Conservation (phyloP, 2,888 invertebrate genomes). For the Plusia festucae region DNA sequence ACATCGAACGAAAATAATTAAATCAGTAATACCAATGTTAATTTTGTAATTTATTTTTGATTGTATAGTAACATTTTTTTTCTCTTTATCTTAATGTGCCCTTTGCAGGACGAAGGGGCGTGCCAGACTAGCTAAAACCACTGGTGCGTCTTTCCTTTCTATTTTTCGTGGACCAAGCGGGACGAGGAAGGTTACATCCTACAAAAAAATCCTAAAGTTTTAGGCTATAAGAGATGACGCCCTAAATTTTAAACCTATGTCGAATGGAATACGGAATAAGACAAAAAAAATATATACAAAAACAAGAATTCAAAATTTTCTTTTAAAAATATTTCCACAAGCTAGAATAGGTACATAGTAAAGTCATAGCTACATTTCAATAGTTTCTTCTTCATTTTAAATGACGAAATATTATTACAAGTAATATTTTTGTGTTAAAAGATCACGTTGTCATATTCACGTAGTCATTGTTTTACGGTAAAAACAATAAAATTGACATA, state of each 20-base stretch:
- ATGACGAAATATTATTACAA: background rate
- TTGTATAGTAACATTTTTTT: too few species aligned
- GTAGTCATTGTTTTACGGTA: conserved; percentile 11
- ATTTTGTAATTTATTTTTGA: too few species aligned
- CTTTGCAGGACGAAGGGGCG: background rate
- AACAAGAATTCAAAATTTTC: too few species aligned
- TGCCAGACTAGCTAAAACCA: conserved; percentile 1
- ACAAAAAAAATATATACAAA: background rate
- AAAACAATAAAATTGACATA: conserved; percentile 18
- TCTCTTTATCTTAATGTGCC: background rate
- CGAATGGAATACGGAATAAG: background rate
- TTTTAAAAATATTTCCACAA: too few species aligned
- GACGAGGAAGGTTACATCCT: background rate
- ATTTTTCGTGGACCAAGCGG: background rate
- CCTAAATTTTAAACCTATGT: background rate
- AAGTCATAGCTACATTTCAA: background rate
- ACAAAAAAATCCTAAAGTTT: background rate
- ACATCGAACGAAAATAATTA: too few species aligned
- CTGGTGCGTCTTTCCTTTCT: background rate
- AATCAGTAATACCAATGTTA: too few species aligned
- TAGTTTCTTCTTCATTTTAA: background rate
- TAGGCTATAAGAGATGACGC: background rate
- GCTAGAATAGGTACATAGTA: background rate
- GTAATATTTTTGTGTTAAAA: conserved; percentile 13
- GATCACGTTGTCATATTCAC: conserved; percentile 7